Percentiles rank a stretch among this genome's conserved stretches.
Evolutionary conservation across 2,888 invertebrate species (phyloP).

Genomic region (Coremacera marginata): DNA sequence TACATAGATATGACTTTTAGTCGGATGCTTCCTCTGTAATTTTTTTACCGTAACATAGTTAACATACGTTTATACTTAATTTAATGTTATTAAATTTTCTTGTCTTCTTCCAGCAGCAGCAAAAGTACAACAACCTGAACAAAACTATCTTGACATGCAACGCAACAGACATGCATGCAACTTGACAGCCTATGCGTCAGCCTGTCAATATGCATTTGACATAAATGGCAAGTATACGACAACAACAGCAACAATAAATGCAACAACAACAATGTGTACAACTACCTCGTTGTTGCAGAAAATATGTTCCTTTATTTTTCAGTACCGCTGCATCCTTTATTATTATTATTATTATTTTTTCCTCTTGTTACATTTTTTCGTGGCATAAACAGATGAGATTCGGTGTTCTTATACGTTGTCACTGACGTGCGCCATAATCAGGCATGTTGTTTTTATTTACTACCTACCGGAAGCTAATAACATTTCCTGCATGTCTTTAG

Average conservation of each 20-base stretch:
- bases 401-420: background rate
- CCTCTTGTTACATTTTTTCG: background rate
- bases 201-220: constrained; percentile 34
- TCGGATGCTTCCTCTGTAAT: too few species aligned
- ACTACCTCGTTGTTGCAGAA: background rate
- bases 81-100: background rate
- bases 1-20: too few species aligned
- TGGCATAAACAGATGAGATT: constrained; percentile 23
- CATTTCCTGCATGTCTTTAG: constrained; percentile 13
- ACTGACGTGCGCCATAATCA: constrained; percentile 23
- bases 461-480: constrained; percentile 28
- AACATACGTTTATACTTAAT: too few species aligned
- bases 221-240: constrained; percentile 6
- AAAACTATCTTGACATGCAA: constrained; percentile 12
- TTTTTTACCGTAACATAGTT: too few species aligned
- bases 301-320: background rate
- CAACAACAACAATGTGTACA: background rate
- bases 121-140: background rate
- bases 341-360: background rate
- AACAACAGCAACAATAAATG: background rate
- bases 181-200: constrained; percentile 29
- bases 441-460: constrained; percentile 25
- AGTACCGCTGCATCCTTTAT: background rate
- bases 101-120: background rate
- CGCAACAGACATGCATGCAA: constrained; percentile 6